These are phyloP conservation scores for Drosophila emarginata DNA, from an alignment of 2,888 invertebrate genomes.

Conservation along the genomic window DNA sequence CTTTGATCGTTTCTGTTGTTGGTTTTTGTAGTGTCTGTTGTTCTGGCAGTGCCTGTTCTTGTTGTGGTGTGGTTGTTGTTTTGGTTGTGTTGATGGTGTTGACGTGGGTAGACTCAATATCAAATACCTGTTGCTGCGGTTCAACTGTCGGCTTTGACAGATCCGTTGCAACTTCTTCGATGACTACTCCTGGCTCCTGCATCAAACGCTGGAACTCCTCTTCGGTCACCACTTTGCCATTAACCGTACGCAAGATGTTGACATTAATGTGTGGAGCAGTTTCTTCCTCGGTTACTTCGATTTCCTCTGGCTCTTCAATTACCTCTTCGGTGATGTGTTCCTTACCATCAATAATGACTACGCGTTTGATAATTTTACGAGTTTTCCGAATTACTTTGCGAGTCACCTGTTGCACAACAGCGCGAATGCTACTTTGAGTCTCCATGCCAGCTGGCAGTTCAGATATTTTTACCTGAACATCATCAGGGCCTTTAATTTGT, in stretches of 20 bases:
- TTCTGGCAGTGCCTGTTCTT: slow-evolving; percentile 59
- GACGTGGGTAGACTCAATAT: slow-evolving; percentile 79
- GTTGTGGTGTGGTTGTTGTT: slow-evolving; percentile 47
- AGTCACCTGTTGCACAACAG: slow-evolving; percentile 92
- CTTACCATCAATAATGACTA: slow-evolving; percentile 91
- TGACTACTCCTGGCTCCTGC: slow-evolving; percentile 77
- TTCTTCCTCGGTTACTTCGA: slow-evolving; percentile 80
- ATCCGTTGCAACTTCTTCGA: slow-evolving; percentile 77
- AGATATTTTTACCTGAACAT: neutral
- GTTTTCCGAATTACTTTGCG: slow-evolving; percentile 89
- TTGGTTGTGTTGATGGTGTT: slow-evolving; percentile 57
- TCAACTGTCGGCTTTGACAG: slow-evolving; percentile 54
- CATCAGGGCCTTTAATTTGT: slow-evolving; percentile 27
- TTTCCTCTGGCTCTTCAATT: slow-evolving; percentile 90
- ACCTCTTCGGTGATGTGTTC: slow-evolving; percentile 92
- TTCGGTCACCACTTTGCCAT: slow-evolving; percentile 82
- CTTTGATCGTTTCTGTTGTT: slow-evolving; percentile 79
- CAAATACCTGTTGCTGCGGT: slow-evolving; percentile 82
- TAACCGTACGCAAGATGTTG: slow-evolving; percentile 85
- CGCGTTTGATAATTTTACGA: slow-evolving; percentile 88
- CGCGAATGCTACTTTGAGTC: slow-evolving; percentile 84
- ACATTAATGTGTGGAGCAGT: slow-evolving; percentile 81
- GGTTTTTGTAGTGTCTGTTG: slow-evolving; percentile 66
- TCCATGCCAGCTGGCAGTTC: slow-evolving; percentile 58
- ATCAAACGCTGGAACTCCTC: slow-evolving; percentile 79